phyloP scores from a whole-genome alignment of 2,888 invertebrate genomes.

The Therioaphis trifolii region DNA sequence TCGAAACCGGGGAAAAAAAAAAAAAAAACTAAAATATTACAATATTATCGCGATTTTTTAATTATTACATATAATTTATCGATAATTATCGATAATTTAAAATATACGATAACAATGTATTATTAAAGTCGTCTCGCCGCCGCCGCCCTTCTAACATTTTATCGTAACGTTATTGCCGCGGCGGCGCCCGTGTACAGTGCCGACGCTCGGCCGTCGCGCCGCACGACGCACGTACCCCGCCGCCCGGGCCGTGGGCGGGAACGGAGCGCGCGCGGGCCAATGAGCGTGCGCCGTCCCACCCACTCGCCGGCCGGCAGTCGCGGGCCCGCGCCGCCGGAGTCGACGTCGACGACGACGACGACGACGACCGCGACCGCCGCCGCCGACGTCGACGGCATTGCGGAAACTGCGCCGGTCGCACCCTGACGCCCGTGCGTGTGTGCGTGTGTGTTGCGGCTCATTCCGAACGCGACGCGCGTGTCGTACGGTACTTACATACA shows the following conservation, averaged over 20 bases:
- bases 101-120: too few relatives aligned
- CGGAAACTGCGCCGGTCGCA: conserved; percentile 50
- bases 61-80: too few relatives aligned
- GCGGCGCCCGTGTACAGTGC: neutral
- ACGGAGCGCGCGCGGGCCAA: conserved; percentile 29
- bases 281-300: conserved; percentile 45
- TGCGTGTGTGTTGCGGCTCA: too few relatives aligned
- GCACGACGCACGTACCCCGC: conserved; percentile 9
- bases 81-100: too few relatives aligned
- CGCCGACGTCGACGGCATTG: conserved; percentile 37
- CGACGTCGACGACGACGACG: neutral
- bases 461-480: conserved; percentile 8
- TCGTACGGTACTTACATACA: too few relatives aligned
- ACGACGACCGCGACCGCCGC: conserved; percentile 22
- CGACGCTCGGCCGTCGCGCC: neutral
- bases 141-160: neutral
- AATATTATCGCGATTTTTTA: too few relatives aligned
- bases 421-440: conserved; percentile 54
- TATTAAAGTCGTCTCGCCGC: too few relatives aligned
- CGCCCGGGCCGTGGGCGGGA: conserved; percentile 32
- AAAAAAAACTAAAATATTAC: too few relatives aligned
- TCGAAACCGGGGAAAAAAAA: too few relatives aligned
- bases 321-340: conserved; percentile 12
- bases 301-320: conserved; percentile 27
- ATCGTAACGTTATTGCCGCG: too few relatives aligned